These are phyloP conservation scores for Phaetusa simplex DNA, from an alignment of 2,113 vertebrate genomes.

Conservation along the genomic window DNA sequence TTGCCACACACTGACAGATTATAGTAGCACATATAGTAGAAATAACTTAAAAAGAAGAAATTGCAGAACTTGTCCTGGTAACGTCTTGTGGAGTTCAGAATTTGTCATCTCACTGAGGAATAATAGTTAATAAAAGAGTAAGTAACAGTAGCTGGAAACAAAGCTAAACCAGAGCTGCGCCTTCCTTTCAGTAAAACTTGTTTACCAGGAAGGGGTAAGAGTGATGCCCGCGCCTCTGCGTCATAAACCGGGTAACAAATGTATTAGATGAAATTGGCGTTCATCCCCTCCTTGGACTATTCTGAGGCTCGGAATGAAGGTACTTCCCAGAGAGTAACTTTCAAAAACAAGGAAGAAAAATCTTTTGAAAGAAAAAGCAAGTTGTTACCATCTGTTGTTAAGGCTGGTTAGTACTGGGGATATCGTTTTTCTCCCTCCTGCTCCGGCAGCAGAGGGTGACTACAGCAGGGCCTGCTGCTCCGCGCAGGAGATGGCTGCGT, in stretches of 20 bases:
- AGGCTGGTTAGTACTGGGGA: not conserved
- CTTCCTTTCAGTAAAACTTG: not conserved
- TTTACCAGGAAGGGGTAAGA: not conserved
- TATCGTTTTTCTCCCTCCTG: not conserved
- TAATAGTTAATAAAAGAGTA: not conserved
- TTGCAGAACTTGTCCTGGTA: not conserved
- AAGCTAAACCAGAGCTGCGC: not conserved
- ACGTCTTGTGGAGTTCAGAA: not conserved
- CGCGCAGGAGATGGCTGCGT: not conserved
- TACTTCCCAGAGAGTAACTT: not conserved
- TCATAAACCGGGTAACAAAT: not conserved
- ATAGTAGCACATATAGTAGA: rapidly evolving
- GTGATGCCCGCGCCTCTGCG: rapidly evolving
- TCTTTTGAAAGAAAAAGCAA: not conserved
- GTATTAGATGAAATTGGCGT: not conserved
- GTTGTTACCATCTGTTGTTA: not conserved
- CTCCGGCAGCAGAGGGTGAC: not conserved
- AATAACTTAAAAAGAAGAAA: not conserved
- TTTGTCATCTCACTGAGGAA: not conserved
- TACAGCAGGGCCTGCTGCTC: not conserved
- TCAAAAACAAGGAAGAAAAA: not conserved
- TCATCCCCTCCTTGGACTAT: not conserved
- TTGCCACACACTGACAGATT: rapidly evolving
- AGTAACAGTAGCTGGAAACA: not conserved
- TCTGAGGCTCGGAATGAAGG: not conserved